Evolutionary conservation across 2,888 invertebrate species (phyloP).

Genomic region (Zonitis immaculata): DNA sequence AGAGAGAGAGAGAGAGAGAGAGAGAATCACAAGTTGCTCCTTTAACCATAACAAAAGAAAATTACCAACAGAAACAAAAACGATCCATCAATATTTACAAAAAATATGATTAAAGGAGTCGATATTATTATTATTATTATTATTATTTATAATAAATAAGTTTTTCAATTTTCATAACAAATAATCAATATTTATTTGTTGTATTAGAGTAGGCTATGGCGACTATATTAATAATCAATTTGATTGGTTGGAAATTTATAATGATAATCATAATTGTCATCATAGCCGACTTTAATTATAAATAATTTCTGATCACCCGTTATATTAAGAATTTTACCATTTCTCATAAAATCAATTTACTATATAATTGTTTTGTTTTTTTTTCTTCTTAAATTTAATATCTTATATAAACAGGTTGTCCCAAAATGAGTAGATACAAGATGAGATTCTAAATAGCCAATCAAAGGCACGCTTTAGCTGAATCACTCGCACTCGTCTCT

Average conservation of each 20-base stretch:
- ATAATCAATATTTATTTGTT: neutral
- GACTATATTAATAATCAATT: neutral
- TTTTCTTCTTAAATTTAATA: too few species aligned
- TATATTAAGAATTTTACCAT: slow-evolving; percentile 50
- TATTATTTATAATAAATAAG: neutral
- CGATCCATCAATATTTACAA: slow-evolving; percentile 3
- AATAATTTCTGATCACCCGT: slow-evolving; percentile 18
- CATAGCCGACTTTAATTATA: slow-evolving; percentile 2
- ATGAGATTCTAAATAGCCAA: too few species aligned
- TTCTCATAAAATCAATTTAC: slow-evolving; percentile 33
- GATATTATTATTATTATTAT: slow-evolving; percentile 4
- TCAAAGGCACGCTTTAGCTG: too few species aligned
- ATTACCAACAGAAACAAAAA: too few species aligned
- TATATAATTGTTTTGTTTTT: too few species aligned
- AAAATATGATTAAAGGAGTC: slow-evolving; percentile 13
- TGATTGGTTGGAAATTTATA: neutral
- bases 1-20: slow-evolving; percentile 7
- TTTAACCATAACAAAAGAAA: slow-evolving; percentile 31
- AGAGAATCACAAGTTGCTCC: slow-evolving; percentile 24
- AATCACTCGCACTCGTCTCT: too few species aligned
- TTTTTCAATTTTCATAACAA: neutral
- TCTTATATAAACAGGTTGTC: too few species aligned
- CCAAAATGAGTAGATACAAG: too few species aligned
- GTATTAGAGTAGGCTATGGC: neutral
- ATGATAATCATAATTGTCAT: too few species aligned